Base-by-base conservation (phyloP, 2,888 invertebrate species). In the Reticulitermes lucifugus region DNA sequence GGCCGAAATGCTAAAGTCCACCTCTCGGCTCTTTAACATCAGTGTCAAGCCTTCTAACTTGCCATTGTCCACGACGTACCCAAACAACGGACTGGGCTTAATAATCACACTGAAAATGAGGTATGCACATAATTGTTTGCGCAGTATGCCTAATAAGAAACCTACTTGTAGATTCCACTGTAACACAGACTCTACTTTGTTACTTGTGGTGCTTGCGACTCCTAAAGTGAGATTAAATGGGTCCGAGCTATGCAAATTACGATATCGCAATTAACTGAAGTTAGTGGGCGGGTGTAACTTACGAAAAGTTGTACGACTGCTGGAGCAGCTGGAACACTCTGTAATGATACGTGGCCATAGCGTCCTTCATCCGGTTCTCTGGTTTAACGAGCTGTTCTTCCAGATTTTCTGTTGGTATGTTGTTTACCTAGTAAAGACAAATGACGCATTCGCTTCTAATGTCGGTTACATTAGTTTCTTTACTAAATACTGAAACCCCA, bases 1-100 rank as follows among this genome's bases (percentile, higher is more conserved):
- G 9, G 71, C 59, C 9, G 84, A 73, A 10, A 84, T 73, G n/a
- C 73, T 81, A 43, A 84, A 55, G 35, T 84, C 71, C 3, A 80
- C 73, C 41, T 71, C 84, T n/a, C 51, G 21, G 59, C 73, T 70
- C 21, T 80, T 73, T 10, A 84, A 25, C 84, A 84, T 70, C 46
- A 71, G 25, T 41, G 59, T 25, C 51, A 84, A 10, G 21, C 84
- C 84, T 71, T 84, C 84, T 35, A 70, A 22, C 25, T 51, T 70
- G 9, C 84, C 84, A 35, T 84, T 80, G n/a, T 80, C 71, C 22
- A 84, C 80, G 29, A 84, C 84, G 55, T 84, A 84, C 22, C 84
- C 84, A 59, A 55, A 84, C 14, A 80, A n/a, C 10, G 46, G 22
- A 22, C 71, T 81, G 4, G 55, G 43, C 6, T 79, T 51, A 10